Evolutionary conservation across 2,888 invertebrate genomes (phyloP), one percentile per base, ranked within the genome.

Genomic region (Zaprionus obscuricornis): DNA sequence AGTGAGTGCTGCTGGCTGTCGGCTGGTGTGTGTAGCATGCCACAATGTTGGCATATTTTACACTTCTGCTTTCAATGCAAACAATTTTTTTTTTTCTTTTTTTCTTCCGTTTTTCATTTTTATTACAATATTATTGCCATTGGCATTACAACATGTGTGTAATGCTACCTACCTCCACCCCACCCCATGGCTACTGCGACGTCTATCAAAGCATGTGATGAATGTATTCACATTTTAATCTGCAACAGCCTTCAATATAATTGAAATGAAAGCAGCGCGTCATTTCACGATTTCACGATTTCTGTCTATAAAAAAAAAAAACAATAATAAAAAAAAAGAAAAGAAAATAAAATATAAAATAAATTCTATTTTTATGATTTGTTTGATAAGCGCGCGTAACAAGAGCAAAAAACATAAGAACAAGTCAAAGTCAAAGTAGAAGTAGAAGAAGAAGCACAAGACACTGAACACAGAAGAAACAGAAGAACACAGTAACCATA

Each of bases 301-400:
- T 58, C 11, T 29, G 37, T 22, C 49, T 31, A 26, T 42, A 40
- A 50, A 33, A 46, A 22, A 20, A 43, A 43, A 42, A 29, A 43
- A 2, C 36, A 62, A 71, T 85, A 77, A 78, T 85, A 85, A 85
- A 85, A 78, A 77, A 74, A 17, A 68, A 66, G 71, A 68, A 72
- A 71, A 71, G 54, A 52, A 63, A 43, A 59, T 52, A 51, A 64
- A 20, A 45, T 37, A 58, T 54, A 75, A 59, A 63, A 26, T 49
- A 58, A 66, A 47, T 46, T 39, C 45, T 50, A 65, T 82, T 72
- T 72, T 85, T 85, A 81, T 76, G 85, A 82, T 85, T 83, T 78
- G 71, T 79, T 75, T 83, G 81, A 74, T 64, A 78, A 62, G 65
- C 39, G 42, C 22, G 20, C 45, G 34, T 8, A 27, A 17, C 34